Percentiles rank a stretch among this genome's conserved stretches.
Evolutionary conservation across 2,797 vertebrate species (phyloP).

Genomic region (Triplophysa yarkandensis): DNA sequence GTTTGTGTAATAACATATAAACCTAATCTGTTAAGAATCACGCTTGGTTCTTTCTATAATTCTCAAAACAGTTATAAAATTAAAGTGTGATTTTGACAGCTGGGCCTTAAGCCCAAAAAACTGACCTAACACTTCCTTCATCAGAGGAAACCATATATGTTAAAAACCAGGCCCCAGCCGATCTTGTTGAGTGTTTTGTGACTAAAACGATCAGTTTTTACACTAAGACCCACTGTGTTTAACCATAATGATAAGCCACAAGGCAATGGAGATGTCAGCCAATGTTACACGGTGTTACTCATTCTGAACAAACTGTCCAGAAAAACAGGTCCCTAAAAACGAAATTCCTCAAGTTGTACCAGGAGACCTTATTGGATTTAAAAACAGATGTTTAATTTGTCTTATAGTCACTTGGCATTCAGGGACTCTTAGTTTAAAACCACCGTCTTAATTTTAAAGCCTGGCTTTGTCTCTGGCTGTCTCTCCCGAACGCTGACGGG

Average conservation of each 20-base stretch:
- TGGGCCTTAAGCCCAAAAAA: constrained; percentile 20
- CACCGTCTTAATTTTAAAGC: background rate
- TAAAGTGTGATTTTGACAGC: constrained; percentile 51
- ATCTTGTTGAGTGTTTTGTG: constrained; percentile 38
- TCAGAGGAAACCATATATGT: constrained; percentile 11
- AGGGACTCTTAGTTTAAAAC: background rate
- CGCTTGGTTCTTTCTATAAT: constrained; percentile 37
- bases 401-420: background rate
- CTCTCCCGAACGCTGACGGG: background rate
- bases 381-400: background rate
- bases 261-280: constrained; percentile 19
- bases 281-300: background rate
- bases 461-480: constrained; percentile 1
- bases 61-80: constrained; percentile 48
- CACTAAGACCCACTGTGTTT: background rate
- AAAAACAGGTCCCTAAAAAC: background rate
- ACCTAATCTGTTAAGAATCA: constrained; percentile 43
- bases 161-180: constrained; percentile 3
- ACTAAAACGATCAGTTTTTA: constrained; percentile 35
- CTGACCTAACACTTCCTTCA: constrained; percentile 18
- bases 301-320: background rate
- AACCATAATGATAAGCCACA: constrained; percentile 26
- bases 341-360: background rate
- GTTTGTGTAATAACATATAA: constrained; percentile 17
- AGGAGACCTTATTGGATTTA: background rate